These are phyloP conservation scores for Drosophila teissieri DNA, from an alignment of 1,140 invertebrate genomes.

Conservation along the genomic window DNA sequence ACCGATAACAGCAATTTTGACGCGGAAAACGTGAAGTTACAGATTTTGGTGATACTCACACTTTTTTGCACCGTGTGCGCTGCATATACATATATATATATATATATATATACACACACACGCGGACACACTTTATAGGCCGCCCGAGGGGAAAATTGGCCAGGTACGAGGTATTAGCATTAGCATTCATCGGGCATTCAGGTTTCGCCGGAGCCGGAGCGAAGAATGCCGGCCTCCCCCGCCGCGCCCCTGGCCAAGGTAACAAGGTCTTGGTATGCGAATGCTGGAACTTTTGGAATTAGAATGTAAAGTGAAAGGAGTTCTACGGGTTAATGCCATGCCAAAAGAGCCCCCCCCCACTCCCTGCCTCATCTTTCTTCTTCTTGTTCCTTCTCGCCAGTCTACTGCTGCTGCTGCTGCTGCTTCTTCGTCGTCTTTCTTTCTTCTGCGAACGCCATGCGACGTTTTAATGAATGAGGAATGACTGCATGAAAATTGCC, in stretches of 20 bases:
- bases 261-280: constrained; percentile 66
- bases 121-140: constrained; percentile 45
- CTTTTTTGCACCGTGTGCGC: constrained; percentile 7
- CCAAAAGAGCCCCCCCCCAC: constrained; percentile 25
- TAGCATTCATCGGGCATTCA: constrained; percentile 75
- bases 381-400: constrained; percentile 6
- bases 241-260: not conserved
- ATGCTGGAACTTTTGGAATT: constrained; percentile 79
- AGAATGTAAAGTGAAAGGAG: constrained; percentile 82
- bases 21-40: not conserved
- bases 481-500: constrained; percentile 73
- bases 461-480: constrained; percentile 71
- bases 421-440: constrained; percentile 23
- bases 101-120: not conserved
- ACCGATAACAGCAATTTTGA: not conserved
- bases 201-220: constrained; percentile 50
- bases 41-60: not conserved
- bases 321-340: constrained; percentile 77
- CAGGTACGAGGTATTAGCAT: constrained; percentile 46
- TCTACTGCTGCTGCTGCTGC: not conserved
- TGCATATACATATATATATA: not conserved
- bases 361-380: constrained; percentile 9
- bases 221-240: constrained; percentile 51
- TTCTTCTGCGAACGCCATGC: constrained; percentile 12
- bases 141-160: constrained; percentile 45